phyloP scores from a whole-genome alignment of 2,888 invertebrate species.

The Pseudanteris insignis region DNA sequence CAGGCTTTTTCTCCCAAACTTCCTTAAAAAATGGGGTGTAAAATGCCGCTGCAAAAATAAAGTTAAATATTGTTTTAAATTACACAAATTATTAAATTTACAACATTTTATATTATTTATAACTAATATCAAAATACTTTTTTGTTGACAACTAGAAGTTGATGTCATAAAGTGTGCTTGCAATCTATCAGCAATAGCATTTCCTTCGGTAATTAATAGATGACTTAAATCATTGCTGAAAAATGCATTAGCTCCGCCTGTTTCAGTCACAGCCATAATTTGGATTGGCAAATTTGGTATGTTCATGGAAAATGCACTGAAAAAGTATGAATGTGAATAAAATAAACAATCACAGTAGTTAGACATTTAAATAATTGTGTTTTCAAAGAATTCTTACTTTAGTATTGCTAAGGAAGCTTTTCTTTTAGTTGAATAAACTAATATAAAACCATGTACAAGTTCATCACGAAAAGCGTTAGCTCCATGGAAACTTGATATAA shows the following conservation, averaged over 20 bases:
- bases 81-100: conserved; percentile 50
- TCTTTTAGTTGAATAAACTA: conserved; percentile 93
- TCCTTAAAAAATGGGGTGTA: conserved; percentile 96
- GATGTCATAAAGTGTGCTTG: conserved; percentile 94
- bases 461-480: conserved; percentile 92
- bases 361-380: too few species aligned
- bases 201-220: conserved; percentile 91
- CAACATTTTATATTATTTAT: too few species aligned
- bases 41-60: conserved; percentile 81
- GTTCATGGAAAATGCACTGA: conserved; percentile 92
- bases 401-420: conserved; percentile 93
- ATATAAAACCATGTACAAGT: conserved; percentile 92
- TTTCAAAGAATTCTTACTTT: conserved; percentile 78
- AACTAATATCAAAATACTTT: conserved; percentile 76
- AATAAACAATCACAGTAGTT: too few species aligned
- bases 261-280: conserved; percentile 92
- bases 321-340: conserved; percentile 3
- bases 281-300: conserved; percentile 92
- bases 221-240: conserved; percentile 91
- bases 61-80: conserved; percentile 44
- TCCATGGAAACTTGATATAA: conserved; percentile 93
- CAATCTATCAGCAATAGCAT: conserved; percentile 87
- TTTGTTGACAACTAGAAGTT: conserved; percentile 83
- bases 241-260: conserved; percentile 87
- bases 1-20: conserved; percentile 94